Base-by-base conservation (phyloP, 2,888 invertebrate genomes). In the Archips crataeganus region DNA sequence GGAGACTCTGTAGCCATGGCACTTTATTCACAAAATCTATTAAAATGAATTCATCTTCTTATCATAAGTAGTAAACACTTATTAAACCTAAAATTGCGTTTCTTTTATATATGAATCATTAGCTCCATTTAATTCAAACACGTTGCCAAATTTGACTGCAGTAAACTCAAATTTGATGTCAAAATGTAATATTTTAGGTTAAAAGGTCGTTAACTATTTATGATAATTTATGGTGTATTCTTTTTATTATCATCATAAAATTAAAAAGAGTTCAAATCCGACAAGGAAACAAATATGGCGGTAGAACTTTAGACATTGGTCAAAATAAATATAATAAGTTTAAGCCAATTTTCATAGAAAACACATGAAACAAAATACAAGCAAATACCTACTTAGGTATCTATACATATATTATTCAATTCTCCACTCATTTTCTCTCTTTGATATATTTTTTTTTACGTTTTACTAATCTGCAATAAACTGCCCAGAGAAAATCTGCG, bases 1-100 rank as follows among this genome's bases (percentile, higher is more conserved):
- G 84, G 77, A 78, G 74, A 81, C 80, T 83, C 81, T 81, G 73
- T 39, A 39, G 77, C 76, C 81, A 85, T 86, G 87, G 87, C 86
- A 87, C 85, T 82, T 81, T 75, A 83, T 63, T 63, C 47, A 47
- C 47, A 47, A 63, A 57, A 34, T 47, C 68, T 63, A 57, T 51
- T 60, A 59, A 67, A 60, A 8, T 23, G 65, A 70, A 70, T 63
- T 9, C 11, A 39, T 61, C 39, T 15, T 54, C 54, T 54, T 54
- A n/a, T 54, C 13, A 8, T 54, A 8, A 23, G 23, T 2, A 49
- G 49, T 11, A 49, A 10, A 13, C 4, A 49, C 5, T 49, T n/a
- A 49, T 5, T n/a, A n/a, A 49, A 49, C n/a, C 49, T n/a, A 49
- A 49, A 49, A 49, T 49, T 49, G 1, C 8, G 3, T 11, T 49